Conservation (phyloP, 2,797 vertebrate species). For the Amphiprion clarkii region DNA sequence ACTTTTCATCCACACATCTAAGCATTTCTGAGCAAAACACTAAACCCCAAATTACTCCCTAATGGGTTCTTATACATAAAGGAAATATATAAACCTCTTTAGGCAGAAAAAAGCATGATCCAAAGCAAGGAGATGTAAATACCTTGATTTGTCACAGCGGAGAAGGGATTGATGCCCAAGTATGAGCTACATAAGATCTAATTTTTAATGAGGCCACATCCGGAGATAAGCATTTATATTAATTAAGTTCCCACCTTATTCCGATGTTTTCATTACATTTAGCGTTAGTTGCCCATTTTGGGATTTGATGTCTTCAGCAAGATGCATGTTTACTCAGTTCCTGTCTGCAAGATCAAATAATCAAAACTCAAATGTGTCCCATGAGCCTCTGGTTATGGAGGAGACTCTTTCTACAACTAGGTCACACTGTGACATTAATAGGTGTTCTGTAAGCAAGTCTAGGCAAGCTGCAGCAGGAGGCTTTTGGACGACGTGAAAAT, state of each 20-base stretch:
- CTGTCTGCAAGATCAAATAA: constrained; percentile 31
- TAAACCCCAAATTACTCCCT: too few relatives aligned
- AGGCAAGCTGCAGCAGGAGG: neutral
- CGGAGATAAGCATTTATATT: constrained; percentile 13
- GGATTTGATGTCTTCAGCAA: constrained; percentile 21
- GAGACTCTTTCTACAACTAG: constrained; percentile 24
- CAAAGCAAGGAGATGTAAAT: neutral
- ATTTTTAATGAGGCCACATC: constrained; percentile 15
- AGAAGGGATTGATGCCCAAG: neutral
- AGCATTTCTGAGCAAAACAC: too few relatives aligned
- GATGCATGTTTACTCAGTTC: constrained; percentile 22
- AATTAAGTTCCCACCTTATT: constrained; percentile 6
- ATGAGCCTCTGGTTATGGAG: constrained; percentile 15
- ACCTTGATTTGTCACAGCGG: neutral
- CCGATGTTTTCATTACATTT: constrained; percentile 7
- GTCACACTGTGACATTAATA: constrained; percentile 24
- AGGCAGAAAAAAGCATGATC: neutral
- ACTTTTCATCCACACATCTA: too few relatives aligned
- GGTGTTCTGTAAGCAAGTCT: constrained; percentile 18
- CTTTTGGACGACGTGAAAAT: neutral
- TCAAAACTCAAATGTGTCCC: constrained; percentile 43
- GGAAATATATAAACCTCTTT: too few relatives aligned
- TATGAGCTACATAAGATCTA: neutral
- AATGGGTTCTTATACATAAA: too few relatives aligned
- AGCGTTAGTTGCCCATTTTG: neutral